Evolutionary conservation across 2,113 vertebrate species (phyloP).

Genomic region (Ammodytes dubius): DNA sequence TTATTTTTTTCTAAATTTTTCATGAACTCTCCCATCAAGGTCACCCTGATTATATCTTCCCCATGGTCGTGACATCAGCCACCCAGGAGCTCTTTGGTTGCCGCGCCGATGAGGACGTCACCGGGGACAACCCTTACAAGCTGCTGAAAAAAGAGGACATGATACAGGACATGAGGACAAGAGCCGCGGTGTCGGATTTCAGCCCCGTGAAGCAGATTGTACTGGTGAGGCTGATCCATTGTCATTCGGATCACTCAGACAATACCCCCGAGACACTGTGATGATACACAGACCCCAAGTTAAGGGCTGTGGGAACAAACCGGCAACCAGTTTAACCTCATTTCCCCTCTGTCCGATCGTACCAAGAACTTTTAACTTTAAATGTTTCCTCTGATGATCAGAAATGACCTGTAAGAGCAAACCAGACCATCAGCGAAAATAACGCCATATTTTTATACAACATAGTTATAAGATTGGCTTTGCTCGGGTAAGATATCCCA

Average conservation of each 20-base stretch:
- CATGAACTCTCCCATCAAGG: slow-evolving; percentile 70
- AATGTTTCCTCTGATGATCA: too few relatives aligned
- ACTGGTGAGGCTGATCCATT: slow-evolving; percentile 79
- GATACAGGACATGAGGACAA: slow-evolving; percentile 87
- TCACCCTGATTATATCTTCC: slow-evolving; percentile 89
- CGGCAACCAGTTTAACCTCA: slow-evolving; percentile 14
- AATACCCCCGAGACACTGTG: slow-evolving; percentile 38
- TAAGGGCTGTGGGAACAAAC: slow-evolving; percentile 53
- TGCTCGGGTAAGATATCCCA: too few relatives aligned
- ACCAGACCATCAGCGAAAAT: too few relatives aligned
- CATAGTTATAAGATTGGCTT: too few relatives aligned
- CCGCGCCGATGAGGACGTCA: slow-evolving; percentile 87
- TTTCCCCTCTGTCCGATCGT: not conserved
- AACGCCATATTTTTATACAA: too few relatives aligned
- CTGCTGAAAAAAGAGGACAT: slow-evolving; percentile 91
- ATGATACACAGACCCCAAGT: slow-evolving; percentile 49
- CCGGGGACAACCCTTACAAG: slow-evolving; percentile 87
- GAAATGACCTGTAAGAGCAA: too few relatives aligned
- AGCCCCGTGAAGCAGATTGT: slow-evolving; percentile 88
- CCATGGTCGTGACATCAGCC: slow-evolving; percentile 90
- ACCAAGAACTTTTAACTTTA: not conserved
- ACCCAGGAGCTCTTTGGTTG: slow-evolving; percentile 94
- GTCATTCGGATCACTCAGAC: slow-evolving; percentile 38
- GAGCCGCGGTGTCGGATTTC: slow-evolving; percentile 94
- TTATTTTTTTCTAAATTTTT: not conserved